Base-by-base conservation (phyloP, 2,888 invertebrate species). In the Diaphora mendica region DNA sequence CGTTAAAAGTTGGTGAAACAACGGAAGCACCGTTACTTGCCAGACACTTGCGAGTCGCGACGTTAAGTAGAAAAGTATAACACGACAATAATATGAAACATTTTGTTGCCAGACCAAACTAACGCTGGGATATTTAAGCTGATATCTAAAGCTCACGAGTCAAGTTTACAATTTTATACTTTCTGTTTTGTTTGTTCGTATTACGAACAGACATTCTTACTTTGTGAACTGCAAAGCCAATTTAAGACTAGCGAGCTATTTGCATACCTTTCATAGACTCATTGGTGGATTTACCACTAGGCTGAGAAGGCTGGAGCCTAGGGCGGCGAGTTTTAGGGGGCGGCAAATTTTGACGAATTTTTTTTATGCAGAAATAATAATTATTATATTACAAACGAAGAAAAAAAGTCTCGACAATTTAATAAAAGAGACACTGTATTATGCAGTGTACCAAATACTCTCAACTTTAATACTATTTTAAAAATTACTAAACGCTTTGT, bases 1-100 rank as follows among this genome's bases (percentile, higher is more conserved):
- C 95, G 95, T 95, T 95, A 95, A 95, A 95, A 95, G 92, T 95
- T 95, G 89, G 91, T 83, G 91, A 93, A 93, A 94, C 94, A 94
- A 94, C 94, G 91, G 91, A 91, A 92, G 91, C 91, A 89, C 87
- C 86, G 86, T 87, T 91, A 92, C 92, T 92, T 89, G 85, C 88
- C 87, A 93, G 94, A 94, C 94, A 94, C 94, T 94, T 92, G 94
- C 91, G 89, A 91, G 91, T 91, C 86, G 82, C 86, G 92, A 92
- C 93, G 93, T 91, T 94, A 95, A 95, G 94, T 93, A 93, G 90
- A 91, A 92, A 93, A 95, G 91, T 93, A 91, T 94, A 93, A 92
- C 92, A 90, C 90, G 92, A 91, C 92, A 92, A 92, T 92, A 91
- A 92, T 91, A 92, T 90, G 89, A 91, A 89, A 91, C 91, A 92